Conservation (phyloP, 2,888 invertebrate genomes). For the Acanthosoma haemorrhoidale region DNA sequence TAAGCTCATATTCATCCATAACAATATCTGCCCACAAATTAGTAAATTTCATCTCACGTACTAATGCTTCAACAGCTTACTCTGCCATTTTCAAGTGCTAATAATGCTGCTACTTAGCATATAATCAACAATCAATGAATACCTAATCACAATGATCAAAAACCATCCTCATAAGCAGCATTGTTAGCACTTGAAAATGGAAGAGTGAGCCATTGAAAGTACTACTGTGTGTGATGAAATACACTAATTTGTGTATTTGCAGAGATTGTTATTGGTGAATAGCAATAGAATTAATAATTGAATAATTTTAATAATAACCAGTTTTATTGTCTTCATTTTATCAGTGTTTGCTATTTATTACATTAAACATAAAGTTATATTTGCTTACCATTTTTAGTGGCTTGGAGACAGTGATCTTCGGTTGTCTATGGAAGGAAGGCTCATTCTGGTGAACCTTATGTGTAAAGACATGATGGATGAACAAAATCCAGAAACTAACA, state of each 20-base stretch:
- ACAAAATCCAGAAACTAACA: conserved; percentile 49
- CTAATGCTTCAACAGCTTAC: no score
- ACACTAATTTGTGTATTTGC: neutral
- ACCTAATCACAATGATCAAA: no score
- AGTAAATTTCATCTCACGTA: no score
- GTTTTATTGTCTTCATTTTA: neutral
- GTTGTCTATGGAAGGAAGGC: conserved; percentile 69
- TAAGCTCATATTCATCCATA: no score
- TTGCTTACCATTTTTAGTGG: conserved; percentile 58
- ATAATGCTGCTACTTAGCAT: no score
- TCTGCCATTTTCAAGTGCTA: no score
- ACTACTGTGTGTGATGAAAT: no score
- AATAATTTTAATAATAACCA: neutral
- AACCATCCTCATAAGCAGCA: no score
- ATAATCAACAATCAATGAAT: no score
- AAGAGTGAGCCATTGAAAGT: no score
- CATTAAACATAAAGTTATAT: neutral
- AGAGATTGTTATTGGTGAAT: neutral
- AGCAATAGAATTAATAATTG: neutral
- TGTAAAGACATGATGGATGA: conserved; percentile 62
- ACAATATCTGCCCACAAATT: no score
- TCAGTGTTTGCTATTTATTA: neutral
- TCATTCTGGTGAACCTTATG: conserved; percentile 71
- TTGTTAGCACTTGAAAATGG: no score
- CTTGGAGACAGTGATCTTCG: conserved; percentile 73